These are phyloP conservation scores for Apeira syringaria DNA, from an alignment of 2,888 invertebrate species.

Conservation along the genomic window DNA sequence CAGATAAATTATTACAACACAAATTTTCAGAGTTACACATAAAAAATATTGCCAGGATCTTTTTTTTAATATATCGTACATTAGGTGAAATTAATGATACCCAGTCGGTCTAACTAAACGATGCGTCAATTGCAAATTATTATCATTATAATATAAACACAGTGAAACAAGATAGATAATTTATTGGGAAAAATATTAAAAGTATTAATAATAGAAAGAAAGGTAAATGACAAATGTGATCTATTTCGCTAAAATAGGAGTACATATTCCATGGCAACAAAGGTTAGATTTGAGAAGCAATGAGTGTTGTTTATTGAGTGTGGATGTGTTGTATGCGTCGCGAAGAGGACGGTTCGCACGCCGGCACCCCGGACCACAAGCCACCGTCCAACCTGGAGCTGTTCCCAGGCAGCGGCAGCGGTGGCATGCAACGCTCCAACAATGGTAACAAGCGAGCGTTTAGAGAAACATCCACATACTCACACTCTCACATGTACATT, in stretches of 20 bases:
- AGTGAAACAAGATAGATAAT: no score
- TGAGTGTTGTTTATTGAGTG: constrained; percentile 40
- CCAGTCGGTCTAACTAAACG: no score
- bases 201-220: no score
- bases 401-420: constrained; percentile 85
- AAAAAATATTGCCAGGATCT: no score
- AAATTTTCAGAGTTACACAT: not conserved
- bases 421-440: constrained; percentile 88
- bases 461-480: constrained; percentile 50
- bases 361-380: constrained; percentile 86
- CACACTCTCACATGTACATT: no score
- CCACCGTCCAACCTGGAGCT: constrained; percentile 89
- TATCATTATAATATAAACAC: no score
- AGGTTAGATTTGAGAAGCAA: constrained; percentile 1
- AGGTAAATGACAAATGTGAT: no score
- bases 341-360: constrained; percentile 73
- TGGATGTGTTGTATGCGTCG: constrained; percentile 60
- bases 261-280: not conserved
- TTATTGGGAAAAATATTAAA: no score
- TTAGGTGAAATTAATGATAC: no score
- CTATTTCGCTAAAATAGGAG: no score
- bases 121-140: no score
- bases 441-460: constrained; percentile 86
- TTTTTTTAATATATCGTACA: no score
- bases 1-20: constrained; percentile 7